Base-by-base conservation (phyloP, 1,140 invertebrate genomes). In the Batillaria attramentaria region DNA sequence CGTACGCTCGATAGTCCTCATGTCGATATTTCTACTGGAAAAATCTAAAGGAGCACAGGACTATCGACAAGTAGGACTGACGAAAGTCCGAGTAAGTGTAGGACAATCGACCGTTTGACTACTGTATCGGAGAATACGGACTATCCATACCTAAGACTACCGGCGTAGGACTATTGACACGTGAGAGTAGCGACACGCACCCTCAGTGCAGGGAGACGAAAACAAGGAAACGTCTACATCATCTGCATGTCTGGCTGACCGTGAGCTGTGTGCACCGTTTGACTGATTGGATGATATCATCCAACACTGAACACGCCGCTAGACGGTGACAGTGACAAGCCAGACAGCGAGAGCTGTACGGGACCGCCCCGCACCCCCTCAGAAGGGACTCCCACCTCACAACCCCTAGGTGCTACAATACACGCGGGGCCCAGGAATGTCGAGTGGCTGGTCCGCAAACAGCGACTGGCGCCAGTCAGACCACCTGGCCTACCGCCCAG, bases 401-500 rank as follows among this genome's bases (percentile, higher is more conserved):
- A 13, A 8, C n/a, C 33, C 31, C 37, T 37, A 28, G 16, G 33
- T 10, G 68, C 31, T n/a, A 42, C 68, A n/a, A 70, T n/a, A 42
- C 24, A n/a, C 37, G 68, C 31, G 6, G 41, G 10, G 68, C 37
- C 31, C 10, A 62, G 73, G 73, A 75, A 75, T 75, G 73, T 31
- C 6, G 73, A 75, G 73, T 62, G 73, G 54, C 73, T 50, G 73
- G 73, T 75, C 73, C 46, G 54, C 73, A 75, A 75, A 75, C 73
- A 75, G 33, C 31, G 54, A 2, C 73, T 75, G 73, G 73, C 73
- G 73, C 73, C 73, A 75, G 73, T 20, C 73, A 75, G 73, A 37
- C 73, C 73, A 75, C 73, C 73, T 75, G 73, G 73, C 73, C 54
- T 50, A 50, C 73, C 73, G 73, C 73, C 73, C 73, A 75, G 73